Percentiles rank a stretch among this genome's conserved stretches.
These are phyloP conservation scores for Balaenoptera acutorostrata DNA, from an alignment of 2,113 vertebrate species.

Conservation along the genomic window DNA sequence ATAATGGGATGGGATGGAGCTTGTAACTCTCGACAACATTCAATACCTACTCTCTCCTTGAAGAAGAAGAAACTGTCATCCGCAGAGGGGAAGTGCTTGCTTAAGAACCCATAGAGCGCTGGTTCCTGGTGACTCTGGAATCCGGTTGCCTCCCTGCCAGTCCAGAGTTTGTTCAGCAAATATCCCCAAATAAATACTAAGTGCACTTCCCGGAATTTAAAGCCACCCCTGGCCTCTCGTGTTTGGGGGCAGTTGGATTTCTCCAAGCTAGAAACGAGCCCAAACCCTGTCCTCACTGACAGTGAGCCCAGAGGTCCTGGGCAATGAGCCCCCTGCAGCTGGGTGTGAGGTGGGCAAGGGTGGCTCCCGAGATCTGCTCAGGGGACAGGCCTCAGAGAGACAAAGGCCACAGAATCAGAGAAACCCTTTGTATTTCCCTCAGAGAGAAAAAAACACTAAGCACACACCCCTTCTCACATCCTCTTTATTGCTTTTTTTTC, in stretches of 20 bases:
- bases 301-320: neutral
- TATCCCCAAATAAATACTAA: neutral
- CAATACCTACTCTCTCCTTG: neutral
- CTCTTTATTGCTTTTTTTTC: neutral
- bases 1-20: neutral
- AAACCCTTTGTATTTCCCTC: neutral
- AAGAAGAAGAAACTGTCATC: neutral
- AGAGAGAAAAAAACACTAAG: neutral
- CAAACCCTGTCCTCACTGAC: neutral
- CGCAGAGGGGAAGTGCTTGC: neutral
- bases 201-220: neutral
- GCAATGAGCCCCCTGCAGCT: accelerated
- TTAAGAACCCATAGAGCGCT: neutral
- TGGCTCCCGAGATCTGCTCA: neutral
- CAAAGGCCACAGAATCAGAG: neutral
- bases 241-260: neutral
- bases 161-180: neutral
- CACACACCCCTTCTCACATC: neutral
- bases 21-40: neutral
- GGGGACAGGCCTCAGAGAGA: neutral
- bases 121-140: neutral
- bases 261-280: neutral
- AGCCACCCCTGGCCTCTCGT: neutral
- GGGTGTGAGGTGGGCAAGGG: neutral
- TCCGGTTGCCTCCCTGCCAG: neutral